Base-by-base conservation (phyloP, 2,797 vertebrate species). In the Enteromius unitaeniatus region DNA sequence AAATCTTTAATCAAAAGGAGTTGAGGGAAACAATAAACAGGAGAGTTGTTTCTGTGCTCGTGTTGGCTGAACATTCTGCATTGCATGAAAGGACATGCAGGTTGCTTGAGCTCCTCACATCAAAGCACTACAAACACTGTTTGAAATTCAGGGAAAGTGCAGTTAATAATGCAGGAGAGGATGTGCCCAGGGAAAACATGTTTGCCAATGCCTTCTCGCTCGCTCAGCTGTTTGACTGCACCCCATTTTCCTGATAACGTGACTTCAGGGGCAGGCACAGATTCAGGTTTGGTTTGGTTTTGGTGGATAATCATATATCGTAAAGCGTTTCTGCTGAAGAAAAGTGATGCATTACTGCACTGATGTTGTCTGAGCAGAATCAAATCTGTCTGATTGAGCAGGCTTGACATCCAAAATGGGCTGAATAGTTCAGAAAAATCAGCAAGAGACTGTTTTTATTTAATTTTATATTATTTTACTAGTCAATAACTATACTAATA, bases 111-210 rank as follows among this genome's bases (percentile, higher is more conserved):
- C 89, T 83, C 55, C 64, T 60, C 87, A 72, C 93, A 93, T 94
- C 93, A 94, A 94, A 94, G 91, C 81, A 37, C 85, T 45, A 85
- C 79, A 65, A 89, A 83, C 81, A 19, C 87, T 86, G 87, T 92
- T 94, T 93, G 91, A 93, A 93, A 94, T 94, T 92, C 92, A 93
- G 91, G 91, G 92, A 94, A 93, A 92, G 91, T 88, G 83, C 85
- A 88, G 87, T 94, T 91, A 95, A 93, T 93, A 93, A 95, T 94
- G 93, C 88, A 93, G 91, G 81, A 82, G 88, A 89, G 89, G 86
- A 87, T 76, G 87, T 90, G 84, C 72, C 78, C 79, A 89, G 72
- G 40, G 49, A 78, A 87, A 86, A 90, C 88, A 84, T 79, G 79
- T 55, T 79, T 82, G 81, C 72, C 14, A 55, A 86, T 85, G 84